Evolutionary conservation across 2,888 invertebrate genomes (phyloP).

Genomic region (Phaonia tiefii): DNA sequence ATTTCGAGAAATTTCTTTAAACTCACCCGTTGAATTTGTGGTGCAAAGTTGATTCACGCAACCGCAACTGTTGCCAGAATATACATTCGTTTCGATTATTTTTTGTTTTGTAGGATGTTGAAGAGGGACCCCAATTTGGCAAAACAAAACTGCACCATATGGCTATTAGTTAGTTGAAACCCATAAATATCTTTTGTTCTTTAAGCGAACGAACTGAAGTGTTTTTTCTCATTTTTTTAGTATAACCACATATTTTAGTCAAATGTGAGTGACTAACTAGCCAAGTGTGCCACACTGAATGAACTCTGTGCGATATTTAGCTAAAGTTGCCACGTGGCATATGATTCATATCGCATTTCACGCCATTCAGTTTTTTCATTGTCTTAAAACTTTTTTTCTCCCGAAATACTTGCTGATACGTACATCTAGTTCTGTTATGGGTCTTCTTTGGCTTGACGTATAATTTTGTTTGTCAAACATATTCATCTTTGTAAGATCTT

Average conservation of each 20-base stretch:
- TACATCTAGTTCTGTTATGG: conserved; percentile 18
- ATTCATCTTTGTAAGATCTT: conserved; percentile 14
- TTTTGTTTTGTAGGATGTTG: conserved; percentile 1
- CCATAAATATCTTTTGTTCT: too few relatives aligned
- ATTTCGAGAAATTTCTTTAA: too few relatives aligned
- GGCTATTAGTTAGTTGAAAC: too few relatives aligned
- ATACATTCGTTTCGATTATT: conserved; percentile 13
- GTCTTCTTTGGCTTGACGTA: not conserved
- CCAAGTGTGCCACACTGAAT: too few relatives aligned
- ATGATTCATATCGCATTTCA: conserved; percentile 77
- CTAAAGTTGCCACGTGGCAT: conserved; percentile 76
- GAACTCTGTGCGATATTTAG: conserved; percentile 48
- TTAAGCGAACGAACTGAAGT: too few relatives aligned
- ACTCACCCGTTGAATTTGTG: too few relatives aligned
- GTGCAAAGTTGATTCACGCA: not conserved
- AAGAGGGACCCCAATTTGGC: too few relatives aligned
- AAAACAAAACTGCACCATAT: too few relatives aligned
- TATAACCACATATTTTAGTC: conserved; percentile 36
- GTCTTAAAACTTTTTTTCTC: conserved; percentile 21
- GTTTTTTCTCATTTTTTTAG: too few relatives aligned
- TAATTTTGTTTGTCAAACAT: conserved; percentile 25
- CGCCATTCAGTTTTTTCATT: conserved; percentile 52
- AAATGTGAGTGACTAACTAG: not conserved
- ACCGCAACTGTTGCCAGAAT: conserved; percentile 10
- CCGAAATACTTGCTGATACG: conserved; percentile 46